Percentiles rank a stretch among this genome's conserved stretches.
Conservation (phyloP, 1,140 invertebrate species). For the Campoletis sonorensis region DNA sequence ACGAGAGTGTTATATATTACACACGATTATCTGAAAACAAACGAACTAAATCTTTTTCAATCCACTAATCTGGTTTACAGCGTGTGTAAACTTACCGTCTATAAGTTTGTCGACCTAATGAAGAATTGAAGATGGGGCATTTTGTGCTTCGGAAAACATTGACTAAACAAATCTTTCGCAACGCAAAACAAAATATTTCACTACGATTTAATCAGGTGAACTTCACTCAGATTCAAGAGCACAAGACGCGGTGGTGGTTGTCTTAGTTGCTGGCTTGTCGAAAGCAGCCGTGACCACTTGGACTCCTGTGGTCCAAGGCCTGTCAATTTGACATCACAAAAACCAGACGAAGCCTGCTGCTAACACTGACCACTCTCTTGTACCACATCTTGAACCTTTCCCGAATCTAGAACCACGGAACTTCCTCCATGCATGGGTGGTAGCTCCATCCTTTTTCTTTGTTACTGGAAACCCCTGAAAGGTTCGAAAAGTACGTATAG, state of each 20-base stretch:
- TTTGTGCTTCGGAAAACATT: no score
- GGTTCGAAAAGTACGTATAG: background rate
- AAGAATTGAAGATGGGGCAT: no score
- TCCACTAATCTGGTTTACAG: background rate
- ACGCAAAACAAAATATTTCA: no score
- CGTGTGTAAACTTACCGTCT: background rate
- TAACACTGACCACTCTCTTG: constrained; percentile 21
- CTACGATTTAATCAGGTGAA: background rate
- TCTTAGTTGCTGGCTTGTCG: constrained; percentile 59
- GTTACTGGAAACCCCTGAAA: background rate
- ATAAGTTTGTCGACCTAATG: background rate
- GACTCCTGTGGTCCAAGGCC: constrained; percentile 60
- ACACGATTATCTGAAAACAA: background rate
- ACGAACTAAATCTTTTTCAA: background rate
- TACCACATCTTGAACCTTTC: background rate
- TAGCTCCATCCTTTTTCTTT: background rate
- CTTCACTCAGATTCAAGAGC: background rate
- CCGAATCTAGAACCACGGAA: background rate
- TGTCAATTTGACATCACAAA: constrained; percentile 67
- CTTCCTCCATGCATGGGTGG: background rate
- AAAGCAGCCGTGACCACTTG: constrained; percentile 55
- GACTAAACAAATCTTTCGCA: background rate
- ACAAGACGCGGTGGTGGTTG: constrained; percentile 25
- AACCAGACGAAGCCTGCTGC: constrained; percentile 46
- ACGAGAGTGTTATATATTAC: background rate